Evolutionary conservation across 2,888 invertebrate genomes (phyloP).

Genomic region (Leptopilina syphax): DNA sequence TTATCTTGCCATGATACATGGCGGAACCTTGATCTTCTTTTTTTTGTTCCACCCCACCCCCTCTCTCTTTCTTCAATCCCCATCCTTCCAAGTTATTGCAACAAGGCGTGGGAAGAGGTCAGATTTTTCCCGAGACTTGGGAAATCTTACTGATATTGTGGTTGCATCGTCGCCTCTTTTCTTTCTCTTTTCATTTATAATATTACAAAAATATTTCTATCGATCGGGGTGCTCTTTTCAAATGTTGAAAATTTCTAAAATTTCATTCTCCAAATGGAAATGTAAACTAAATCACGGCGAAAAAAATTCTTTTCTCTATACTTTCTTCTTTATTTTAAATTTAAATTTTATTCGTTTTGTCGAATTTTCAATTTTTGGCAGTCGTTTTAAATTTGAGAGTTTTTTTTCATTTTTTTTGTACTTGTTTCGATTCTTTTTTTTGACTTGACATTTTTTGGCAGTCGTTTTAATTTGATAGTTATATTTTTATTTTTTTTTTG

Average conservation of each 20-base stretch:
- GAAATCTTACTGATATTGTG: conserved; percentile 61
- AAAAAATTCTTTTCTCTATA: neutral
- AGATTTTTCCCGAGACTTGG: conserved; percentile 57
- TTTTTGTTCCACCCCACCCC: conserved; percentile 35
- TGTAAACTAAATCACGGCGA: neutral
- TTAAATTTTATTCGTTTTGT: neutral
- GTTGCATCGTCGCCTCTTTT: conserved; percentile 47
- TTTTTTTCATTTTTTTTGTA: too few relatives aligned
- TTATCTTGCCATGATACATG: conserved; percentile 60
- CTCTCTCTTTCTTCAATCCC: too few relatives aligned
- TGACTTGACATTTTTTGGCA: too few relatives aligned
- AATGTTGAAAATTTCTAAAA: too few relatives aligned
- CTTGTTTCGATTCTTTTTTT: too few relatives aligned
- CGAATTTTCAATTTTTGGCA: too few relatives aligned
- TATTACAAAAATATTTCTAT: conserved; percentile 21
- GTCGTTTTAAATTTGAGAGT: too few relatives aligned
- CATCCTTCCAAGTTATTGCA: conserved; percentile 43
- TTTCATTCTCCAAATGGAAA: neutral
- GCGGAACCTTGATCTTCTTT: conserved; percentile 58
- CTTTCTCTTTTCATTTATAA: conserved; percentile 10
- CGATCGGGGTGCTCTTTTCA: neutral
- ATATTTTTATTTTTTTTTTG: too few relatives aligned
- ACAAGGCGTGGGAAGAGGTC: conserved; percentile 47
- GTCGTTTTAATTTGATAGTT: too few relatives aligned
- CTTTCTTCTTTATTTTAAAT: neutral